Base-by-base conservation (phyloP, 2,797 vertebrate species). In the Okamejei kenojei region DNA sequence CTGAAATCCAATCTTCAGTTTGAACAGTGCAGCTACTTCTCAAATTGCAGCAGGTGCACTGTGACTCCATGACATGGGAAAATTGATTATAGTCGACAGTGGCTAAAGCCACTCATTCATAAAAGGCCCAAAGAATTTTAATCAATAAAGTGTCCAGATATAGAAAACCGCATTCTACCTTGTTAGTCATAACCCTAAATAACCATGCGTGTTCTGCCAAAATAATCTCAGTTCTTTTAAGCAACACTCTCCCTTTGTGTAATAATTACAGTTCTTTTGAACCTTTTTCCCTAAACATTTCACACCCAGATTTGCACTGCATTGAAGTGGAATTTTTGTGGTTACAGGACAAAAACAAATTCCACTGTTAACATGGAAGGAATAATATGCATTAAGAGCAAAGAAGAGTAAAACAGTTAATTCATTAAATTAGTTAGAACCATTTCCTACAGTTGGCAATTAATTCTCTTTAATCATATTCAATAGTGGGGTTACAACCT, bases 91-190 rank as follows among this genome's bases (percentile, higher is more conserved):
- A 76, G 90, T 11, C 0, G 26, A 26, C 68, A 92, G 76, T 54
- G 90, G 58, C 90, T 92, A 92, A 92, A 88, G 54, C 26, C 90
- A 92, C 45, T 65, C 88, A 74, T 92, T 92, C 90, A 58, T 76
- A 76, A 21, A 58, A 92, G 90, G 45, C 35, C 71, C 15, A 54
- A 23, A 92, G 90, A 29, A 35, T 45, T 76, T 45, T 76, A 76
- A 92, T 92, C 71, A 76, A 92, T 92, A 92, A n/a, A 54, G 26
- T 17, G 26, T 58, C 38, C 90, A 92, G 45, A 92, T 76, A 92
- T 92, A 92, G 71, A 29, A 73, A 73, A 15, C 23, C 45, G 4
- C 90, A 38, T 45, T 54, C 90, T 74, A 38, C 68, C 38, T 58
- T 54, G 23, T 92, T 92, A 76, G 90, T 92, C 90, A 92, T 19